Percentiles rank a stretch among this genome's conserved stretches.
Evolutionary conservation across 2,113 vertebrate species (phyloP).

Genomic region (Delphinus delphis): DNA sequence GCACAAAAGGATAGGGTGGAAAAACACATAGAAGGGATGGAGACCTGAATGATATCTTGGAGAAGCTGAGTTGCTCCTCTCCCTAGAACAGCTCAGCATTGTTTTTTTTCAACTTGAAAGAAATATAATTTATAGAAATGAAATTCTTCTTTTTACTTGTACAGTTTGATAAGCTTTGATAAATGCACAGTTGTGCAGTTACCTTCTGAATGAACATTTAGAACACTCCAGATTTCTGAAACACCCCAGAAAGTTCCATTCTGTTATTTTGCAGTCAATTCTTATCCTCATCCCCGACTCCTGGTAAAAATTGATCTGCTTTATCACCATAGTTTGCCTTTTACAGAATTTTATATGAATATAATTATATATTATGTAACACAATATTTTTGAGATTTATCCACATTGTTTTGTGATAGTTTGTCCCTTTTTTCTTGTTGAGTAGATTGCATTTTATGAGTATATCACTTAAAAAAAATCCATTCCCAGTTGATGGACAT

Average conservation of each 20-base stretch:
- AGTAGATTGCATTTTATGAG: neutral
- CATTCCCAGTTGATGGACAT: neutral
- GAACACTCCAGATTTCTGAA: neutral
- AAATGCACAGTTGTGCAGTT: neutral
- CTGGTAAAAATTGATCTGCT: neutral
- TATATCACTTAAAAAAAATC: neutral
- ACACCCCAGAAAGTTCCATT: neutral
- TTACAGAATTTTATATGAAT: neutral
- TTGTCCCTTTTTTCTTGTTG: neutral
- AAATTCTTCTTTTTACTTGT: neutral
- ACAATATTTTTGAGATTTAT: neutral
- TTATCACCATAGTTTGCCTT: neutral
- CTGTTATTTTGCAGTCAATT: neutral
- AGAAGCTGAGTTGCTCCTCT: neutral
- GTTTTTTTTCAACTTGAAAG: neutral
- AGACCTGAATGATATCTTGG: neutral
- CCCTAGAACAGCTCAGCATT: neutral
- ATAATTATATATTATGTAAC: neutral
- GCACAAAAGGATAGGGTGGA: rapidly evolving
- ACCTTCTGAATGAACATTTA: neutral
- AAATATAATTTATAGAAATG: neutral
- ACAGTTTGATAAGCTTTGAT: neutral
- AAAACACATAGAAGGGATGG: neutral
- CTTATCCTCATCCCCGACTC: neutral
- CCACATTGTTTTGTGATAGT: neutral